These are phyloP conservation scores for Odocoileus hemionus DNA, from an alignment of 2,113 vertebrate species.

Conservation along the genomic window DNA sequence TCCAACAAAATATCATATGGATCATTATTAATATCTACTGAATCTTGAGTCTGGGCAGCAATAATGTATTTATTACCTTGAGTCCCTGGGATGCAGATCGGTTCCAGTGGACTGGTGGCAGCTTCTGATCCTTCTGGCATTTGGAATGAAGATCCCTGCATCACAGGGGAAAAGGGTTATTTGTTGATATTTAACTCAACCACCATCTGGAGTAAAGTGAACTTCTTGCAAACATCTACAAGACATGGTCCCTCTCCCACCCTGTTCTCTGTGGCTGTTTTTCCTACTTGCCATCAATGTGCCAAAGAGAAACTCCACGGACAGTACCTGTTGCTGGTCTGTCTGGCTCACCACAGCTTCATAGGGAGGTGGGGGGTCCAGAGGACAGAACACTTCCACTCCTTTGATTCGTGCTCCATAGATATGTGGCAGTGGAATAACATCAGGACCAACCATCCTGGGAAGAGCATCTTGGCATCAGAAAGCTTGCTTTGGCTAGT, in stretches of 20 bases:
- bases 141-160: slow-evolving; percentile 61
- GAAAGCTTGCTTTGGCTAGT: neutral
- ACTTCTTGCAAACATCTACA: neutral
- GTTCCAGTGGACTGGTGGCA: neutral
- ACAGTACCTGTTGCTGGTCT: slow-evolving; percentile 79
- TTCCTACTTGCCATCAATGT: neutral
- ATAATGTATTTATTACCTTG: slow-evolving; percentile 62
- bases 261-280: neutral
- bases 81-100: neutral
- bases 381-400: slow-evolving; percentile 84
- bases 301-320: neutral
- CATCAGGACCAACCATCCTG: slow-evolving; percentile 79
- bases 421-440: slow-evolving; percentile 84
- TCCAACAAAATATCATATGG: neutral
- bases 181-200: neutral
- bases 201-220: neutral
- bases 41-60: neutral
- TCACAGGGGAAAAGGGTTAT: slow-evolving; percentile 13
- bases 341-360: slow-evolving; percentile 76
- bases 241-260: neutral
- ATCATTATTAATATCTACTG: neutral
- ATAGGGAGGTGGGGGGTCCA: slow-evolving; percentile 87
- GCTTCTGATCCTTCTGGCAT: slow-evolving; percentile 16
- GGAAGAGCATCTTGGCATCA: neutral
- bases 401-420: slow-evolving; percentile 82